Percentiles rank a stretch among this genome's conserved stretches.
phyloP scores from a whole-genome alignment of 2,888 invertebrate genomes.

The Lasioglossum calceatum region DNA sequence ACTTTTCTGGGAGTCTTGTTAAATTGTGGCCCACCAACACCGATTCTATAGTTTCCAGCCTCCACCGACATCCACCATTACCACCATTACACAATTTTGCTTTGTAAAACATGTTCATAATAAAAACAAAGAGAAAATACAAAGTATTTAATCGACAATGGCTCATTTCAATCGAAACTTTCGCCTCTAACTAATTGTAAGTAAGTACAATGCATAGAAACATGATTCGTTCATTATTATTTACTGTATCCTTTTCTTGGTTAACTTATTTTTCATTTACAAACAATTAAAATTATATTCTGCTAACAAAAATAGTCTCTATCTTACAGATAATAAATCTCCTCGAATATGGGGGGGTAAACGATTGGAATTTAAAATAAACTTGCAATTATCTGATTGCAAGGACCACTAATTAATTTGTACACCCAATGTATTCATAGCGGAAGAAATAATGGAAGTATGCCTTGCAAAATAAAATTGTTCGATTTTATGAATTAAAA shows the following conservation, averaged over 20 bases:
- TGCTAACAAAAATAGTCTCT: background rate
- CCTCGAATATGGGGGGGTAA: too few relatives aligned
- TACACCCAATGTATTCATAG: background rate
- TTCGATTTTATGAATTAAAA: background rate
- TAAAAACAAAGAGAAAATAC: constrained; percentile 76
- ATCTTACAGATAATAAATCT: too few relatives aligned
- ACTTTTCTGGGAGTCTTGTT: constrained; percentile 67
- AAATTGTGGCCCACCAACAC: constrained; percentile 67
- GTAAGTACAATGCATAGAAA: background rate
- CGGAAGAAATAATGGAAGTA: background rate
- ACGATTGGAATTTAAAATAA: too few relatives aligned
- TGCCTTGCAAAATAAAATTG: background rate
- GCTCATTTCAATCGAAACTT: constrained; percentile 26
- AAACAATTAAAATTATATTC: background rate
- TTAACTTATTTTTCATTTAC: background rate
- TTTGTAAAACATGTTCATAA: constrained; percentile 84
- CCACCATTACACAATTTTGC: constrained; percentile 79
- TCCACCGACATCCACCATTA: constrained; percentile 71
- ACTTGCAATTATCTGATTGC: too few relatives aligned
- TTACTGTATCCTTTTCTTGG: background rate
- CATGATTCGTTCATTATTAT: too few relatives aligned
- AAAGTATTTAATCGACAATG: constrained; percentile 68
- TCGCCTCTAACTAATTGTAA: background rate
- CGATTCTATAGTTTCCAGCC: constrained; percentile 71
- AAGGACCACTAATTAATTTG: too few relatives aligned